These are phyloP conservation scores for Caenorhabditis inopinata DNA, from an alignment of 1,140 invertebrate species.

Conservation along the genomic window DNA sequence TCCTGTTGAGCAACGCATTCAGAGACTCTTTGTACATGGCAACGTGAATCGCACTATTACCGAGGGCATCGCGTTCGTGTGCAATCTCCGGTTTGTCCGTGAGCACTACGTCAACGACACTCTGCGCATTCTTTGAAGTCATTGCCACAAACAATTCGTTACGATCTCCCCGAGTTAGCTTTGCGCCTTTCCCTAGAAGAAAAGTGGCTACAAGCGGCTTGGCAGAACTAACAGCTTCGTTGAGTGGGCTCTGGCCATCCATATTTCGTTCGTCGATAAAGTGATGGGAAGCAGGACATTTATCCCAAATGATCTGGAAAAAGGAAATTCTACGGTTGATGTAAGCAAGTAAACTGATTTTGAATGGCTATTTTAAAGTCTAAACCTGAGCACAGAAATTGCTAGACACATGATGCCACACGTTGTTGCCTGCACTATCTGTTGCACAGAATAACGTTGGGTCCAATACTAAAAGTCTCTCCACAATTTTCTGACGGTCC, in stretches of 20 bases:
- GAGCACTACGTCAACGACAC: conserved; percentile 59
- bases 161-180: background rate
- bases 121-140: conserved; percentile 34
- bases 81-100: conserved; percentile 59
- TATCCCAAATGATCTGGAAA: conserved; percentile 57
- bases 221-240: conserved; percentile 62
- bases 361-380: background rate
- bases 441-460: conserved; percentile 40
- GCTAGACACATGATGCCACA: conserved; percentile 59
- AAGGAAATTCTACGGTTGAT: background rate
- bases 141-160: conserved; percentile 1
- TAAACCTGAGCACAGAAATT: conserved; percentile 5
- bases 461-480: conserved; percentile 54
- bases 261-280: conserved; percentile 61
- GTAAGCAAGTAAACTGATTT: background rate
- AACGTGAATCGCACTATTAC: conserved; percentile 62
- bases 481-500: conserved; percentile 58
- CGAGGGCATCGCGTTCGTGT: conserved; percentile 57
- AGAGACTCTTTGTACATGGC: conserved; percentile 58
- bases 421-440: conserved; percentile 59
- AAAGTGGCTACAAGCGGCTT: conserved; percentile 52
- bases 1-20: conserved; percentile 57
- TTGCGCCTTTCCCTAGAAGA: background rate
- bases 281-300: conserved; percentile 45
- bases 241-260: conserved; percentile 56